A percentile compares a stretch with the other conserved stretches of the same genome.
These are phyloP conservation scores for Lepetodrilus schrolli DNA, from an alignment of 2,888 invertebrate genomes.

Conservation along the genomic window DNA sequence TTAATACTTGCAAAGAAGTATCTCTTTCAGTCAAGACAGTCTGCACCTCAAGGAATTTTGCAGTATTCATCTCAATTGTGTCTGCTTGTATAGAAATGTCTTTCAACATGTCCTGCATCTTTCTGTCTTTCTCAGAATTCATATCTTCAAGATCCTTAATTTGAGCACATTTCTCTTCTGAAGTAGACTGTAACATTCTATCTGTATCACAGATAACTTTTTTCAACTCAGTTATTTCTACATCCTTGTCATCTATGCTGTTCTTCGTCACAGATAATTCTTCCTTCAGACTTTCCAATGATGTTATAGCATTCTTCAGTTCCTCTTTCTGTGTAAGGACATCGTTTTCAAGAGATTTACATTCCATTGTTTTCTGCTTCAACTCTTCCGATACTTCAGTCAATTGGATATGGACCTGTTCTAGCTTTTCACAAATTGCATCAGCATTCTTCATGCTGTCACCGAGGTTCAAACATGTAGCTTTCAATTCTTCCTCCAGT, in stretches of 20 bases:
- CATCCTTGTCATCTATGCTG: background rate
- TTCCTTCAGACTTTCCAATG: too few species aligned
- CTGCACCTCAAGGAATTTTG: background rate
- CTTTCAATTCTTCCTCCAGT: too few species aligned
- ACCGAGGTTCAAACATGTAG: too few species aligned
- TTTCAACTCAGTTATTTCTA: background rate
- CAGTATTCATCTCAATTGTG: background rate
- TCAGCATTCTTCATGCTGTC: too few species aligned
- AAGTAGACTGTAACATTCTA: background rate
- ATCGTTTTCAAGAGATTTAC: conserved; percentile 6
- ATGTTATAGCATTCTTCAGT: too few species aligned
- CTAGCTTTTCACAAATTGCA: too few species aligned
- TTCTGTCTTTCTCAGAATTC: background rate
- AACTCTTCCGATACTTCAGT: background rate
- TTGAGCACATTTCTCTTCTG: background rate
- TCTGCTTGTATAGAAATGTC: conserved; percentile 24
- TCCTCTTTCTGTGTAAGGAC: background rate
- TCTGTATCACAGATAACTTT: background rate
- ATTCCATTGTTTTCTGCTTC: background rate
- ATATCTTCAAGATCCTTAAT: background rate
- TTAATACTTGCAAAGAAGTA: background rate
- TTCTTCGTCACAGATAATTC: too few species aligned
- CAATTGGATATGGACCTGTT: too few species aligned
- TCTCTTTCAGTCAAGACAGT: background rate
- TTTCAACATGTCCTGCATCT: conserved; percentile 34